These are phyloP conservation scores for Patiria miniata DNA, from an alignment of 35 echinoderm and acorn worm species.

Conservation along the genomic window DNA sequence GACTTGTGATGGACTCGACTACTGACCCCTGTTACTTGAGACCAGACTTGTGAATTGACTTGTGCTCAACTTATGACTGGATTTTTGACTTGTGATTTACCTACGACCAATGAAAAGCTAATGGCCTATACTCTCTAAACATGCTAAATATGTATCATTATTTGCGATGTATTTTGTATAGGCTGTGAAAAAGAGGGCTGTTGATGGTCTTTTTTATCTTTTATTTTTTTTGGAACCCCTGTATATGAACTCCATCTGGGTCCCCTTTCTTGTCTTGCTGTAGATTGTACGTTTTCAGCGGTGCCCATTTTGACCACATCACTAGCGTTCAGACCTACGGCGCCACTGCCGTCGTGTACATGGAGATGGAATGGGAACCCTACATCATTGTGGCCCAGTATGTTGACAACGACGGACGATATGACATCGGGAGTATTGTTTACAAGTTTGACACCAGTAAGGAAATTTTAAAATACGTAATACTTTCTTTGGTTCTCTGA, in stretches of 20 bases:
- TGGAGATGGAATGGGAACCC: conserved; percentile 17
- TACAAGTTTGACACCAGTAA: conserved; percentile 16
- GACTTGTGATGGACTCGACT: no score
- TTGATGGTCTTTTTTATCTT: background rate
- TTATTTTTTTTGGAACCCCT: background rate
- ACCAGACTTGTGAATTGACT: no score
- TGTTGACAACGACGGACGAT: background rate
- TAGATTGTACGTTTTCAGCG: background rate
- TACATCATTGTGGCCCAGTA: conserved; percentile 20
- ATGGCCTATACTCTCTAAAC: no score
- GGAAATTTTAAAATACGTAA: background rate
- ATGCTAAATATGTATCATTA: no score
- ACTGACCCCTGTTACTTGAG: no score
- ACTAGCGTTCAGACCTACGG: background rate
- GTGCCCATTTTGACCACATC: background rate
- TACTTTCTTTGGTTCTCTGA: background rate
- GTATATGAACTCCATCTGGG: no score
- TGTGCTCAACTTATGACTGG: no score
- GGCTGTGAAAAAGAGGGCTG: no score
- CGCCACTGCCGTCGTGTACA: background rate
- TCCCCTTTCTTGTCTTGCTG: no score
- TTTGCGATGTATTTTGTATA: no score
- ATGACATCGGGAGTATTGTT: background rate
- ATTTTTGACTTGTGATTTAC: no score
- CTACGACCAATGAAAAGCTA: no score